Evolutionary conservation across 2,888 invertebrate genomes (phyloP).

Genomic region (Temnothorax rugatulus): DNA sequence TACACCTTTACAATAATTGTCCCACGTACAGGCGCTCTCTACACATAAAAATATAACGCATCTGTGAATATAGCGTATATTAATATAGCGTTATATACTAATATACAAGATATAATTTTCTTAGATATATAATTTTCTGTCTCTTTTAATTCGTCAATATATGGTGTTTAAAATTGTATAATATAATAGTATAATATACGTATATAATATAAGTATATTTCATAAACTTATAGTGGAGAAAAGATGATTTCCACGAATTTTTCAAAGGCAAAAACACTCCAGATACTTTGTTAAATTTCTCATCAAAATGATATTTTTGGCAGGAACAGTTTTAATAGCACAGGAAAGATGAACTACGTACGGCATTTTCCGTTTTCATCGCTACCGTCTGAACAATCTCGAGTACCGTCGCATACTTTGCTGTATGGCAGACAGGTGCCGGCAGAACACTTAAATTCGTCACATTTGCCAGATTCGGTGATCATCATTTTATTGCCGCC

Average conservation of each 20-base stretch:
- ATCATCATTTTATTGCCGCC: slow-evolving; percentile 48
- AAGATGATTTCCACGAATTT: neutral
- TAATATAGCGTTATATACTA: neutral
- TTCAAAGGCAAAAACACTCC: neutral
- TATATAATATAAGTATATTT: too few species aligned
- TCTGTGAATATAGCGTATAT: neutral
- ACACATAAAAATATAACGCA: slow-evolving; percentile 12
- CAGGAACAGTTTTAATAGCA: neutral
- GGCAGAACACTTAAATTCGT: slow-evolving; percentile 87
- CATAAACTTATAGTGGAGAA: neutral
- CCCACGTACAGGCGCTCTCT: slow-evolving; percentile 86
- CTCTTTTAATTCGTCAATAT: neutral
- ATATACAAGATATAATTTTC: neutral
- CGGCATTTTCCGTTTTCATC: slow-evolving; percentile 91
- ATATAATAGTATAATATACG: too few species aligned
- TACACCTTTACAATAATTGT: slow-evolving; percentile 87
- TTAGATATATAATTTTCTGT: neutral
- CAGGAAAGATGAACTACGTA: slow-evolving; percentile 67
- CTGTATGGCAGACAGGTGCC: slow-evolving; percentile 90
- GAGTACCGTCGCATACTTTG: slow-evolving; percentile 89
- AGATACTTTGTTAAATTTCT: neutral
- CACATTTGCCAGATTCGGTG: slow-evolving; percentile 76
- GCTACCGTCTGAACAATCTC: slow-evolving; percentile 90
- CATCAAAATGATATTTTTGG: neutral
- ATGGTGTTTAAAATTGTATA: neutral